Percentiles rank a stretch among this genome's conserved stretches.
phyloP scores from a whole-genome alignment of 1,140 invertebrate genomes.

The Euschistus heros region DNA sequence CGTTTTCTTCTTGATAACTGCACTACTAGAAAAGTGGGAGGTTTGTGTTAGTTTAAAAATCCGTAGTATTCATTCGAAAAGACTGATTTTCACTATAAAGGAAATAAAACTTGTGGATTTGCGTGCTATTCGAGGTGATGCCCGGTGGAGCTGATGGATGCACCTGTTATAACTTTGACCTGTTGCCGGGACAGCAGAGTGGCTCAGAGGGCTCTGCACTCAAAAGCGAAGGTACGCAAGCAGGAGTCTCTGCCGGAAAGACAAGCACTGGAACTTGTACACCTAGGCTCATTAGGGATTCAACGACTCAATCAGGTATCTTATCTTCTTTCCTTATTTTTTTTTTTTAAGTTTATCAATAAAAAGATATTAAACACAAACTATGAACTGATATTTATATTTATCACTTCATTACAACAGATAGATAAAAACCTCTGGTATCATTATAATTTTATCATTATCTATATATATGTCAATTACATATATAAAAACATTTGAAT shows the following conservation, averaged over 20 bases:
- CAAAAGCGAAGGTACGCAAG: conserved; percentile 71
- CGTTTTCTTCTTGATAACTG: no score
- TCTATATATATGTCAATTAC: no score
- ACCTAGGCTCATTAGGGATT: conserved; percentile 27
- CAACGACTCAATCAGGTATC: neutral
- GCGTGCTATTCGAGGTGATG: neutral
- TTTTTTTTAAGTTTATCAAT: neutral
- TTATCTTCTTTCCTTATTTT: neutral
- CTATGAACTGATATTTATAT: neutral
- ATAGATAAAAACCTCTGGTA: no score
- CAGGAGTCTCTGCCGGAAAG: conserved; percentile 43
- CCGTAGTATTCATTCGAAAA: no score
- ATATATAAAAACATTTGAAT: no score
- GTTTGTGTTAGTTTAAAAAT: no score
- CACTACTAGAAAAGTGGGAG: no score
- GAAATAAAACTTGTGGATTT: conserved; percentile 1
- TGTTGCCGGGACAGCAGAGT: conserved; percentile 16
- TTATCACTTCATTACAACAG: neutral
- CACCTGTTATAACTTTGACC: conserved; percentile 1
- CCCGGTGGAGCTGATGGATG: neutral
- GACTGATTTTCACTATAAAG: neutral
- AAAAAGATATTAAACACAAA: neutral
- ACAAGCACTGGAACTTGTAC: conserved; percentile 33
- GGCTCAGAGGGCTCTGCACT: neutral
- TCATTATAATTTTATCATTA: no score